phyloP scores from a whole-genome alignment of 2,113 vertebrate species.

The Eulemur macaco region DNA sequence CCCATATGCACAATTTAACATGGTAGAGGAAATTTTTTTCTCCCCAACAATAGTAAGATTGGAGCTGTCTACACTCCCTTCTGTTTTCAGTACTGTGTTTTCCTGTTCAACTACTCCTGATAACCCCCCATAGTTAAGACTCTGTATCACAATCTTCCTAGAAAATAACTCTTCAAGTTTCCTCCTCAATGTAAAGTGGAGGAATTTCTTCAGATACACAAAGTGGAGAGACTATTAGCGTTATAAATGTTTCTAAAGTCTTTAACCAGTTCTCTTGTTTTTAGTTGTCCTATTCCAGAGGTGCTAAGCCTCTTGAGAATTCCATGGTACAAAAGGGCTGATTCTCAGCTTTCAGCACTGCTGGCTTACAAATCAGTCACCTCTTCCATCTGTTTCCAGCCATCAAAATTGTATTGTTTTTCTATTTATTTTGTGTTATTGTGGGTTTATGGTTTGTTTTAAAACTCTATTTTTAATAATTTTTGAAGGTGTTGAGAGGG shows the following conservation, averaged over 20 bases:
- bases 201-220: neutral
- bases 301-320: neutral
- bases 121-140: neutral
- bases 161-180: neutral
- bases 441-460: neutral
- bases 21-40: neutral
- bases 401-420: neutral
- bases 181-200: neutral
- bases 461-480: neutral
- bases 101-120: neutral
- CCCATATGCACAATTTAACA: neutral
- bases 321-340: neutral
- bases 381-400: neutral
- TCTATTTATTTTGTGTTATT: neutral
- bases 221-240: neutral
- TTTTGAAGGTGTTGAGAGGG: neutral
- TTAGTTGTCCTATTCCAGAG: neutral
- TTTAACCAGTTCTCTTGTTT: neutral
- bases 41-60: neutral
- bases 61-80: neutral
- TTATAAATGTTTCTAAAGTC: neutral
- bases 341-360: neutral
- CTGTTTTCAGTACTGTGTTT: neutral
- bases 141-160: neutral
- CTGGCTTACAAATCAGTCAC: neutral